These are phyloP conservation scores for Punctoribates punctum DNA, from an alignment of 2,888 invertebrate species.

Conservation along the genomic window DNA sequence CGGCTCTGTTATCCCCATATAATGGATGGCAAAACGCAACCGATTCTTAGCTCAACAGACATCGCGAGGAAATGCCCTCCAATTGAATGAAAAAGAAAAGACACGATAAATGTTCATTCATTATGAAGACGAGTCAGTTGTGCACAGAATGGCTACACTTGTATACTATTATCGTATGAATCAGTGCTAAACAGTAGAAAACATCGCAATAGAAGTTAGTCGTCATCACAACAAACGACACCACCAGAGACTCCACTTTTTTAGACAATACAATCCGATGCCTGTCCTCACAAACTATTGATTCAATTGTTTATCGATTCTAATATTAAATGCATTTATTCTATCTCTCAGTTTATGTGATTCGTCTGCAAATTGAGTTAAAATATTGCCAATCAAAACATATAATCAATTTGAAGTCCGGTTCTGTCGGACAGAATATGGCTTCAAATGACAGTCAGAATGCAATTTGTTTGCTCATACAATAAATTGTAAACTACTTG, in stretches of 20 bases:
- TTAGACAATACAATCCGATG: not conserved
- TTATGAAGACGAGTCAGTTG: not conserved
- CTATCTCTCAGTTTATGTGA: not conserved
- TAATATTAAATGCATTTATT: not conserved
- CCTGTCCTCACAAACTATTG: not conserved
- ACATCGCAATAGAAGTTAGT: not conserved
- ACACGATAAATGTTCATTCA: conserved; percentile 5
- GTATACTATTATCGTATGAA: conserved; percentile 5
- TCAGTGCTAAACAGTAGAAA: not conserved
- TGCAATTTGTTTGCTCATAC: conserved; percentile 1
- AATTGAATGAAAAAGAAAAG: conserved; percentile 19
- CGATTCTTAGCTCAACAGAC: not conserved
- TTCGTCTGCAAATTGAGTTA: not conserved
- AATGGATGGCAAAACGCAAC: not conserved
- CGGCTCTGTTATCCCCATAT: not conserved
- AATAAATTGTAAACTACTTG: not conserved
- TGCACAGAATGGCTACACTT: not conserved
- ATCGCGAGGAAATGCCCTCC: conserved; percentile 17
- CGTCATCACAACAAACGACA: not conserved
- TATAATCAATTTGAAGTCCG: no score
- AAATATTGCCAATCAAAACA: no score
- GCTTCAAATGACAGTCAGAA: not conserved
- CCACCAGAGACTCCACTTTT: not conserved
- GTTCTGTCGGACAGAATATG: not conserved
- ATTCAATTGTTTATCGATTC: not conserved